Evolutionary conservation across 2,888 invertebrate genomes (phyloP).

Genomic region (Lacanobia oleracea): DNA sequence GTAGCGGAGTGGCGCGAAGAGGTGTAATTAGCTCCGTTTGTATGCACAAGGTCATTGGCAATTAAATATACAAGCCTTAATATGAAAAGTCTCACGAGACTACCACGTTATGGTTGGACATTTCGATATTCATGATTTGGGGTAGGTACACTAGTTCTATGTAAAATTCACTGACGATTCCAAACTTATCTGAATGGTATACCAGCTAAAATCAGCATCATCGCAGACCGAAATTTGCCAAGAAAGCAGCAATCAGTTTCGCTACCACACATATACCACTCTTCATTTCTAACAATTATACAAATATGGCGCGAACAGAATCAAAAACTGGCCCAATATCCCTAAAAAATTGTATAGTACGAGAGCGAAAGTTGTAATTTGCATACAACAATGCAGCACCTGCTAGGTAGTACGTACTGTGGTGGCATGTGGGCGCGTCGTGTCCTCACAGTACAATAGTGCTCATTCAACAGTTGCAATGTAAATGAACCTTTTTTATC

Average conservation of each 20-base stretch:
- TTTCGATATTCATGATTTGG: no score
- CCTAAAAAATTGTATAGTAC: constrained; percentile 81
- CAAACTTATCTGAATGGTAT: background rate
- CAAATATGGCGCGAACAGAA: constrained; percentile 42
- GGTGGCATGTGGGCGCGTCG: constrained; percentile 84
- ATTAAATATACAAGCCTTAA: no score
- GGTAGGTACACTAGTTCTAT: no score
- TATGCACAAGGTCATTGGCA: no score
- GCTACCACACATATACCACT: constrained; percentile 36
- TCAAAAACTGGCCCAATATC: constrained; percentile 61
- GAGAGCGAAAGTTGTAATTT: constrained; percentile 89
- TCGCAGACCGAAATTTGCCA: background rate
- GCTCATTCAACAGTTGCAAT: constrained; percentile 87
- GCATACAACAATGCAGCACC: constrained; percentile 90
- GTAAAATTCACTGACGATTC: background rate
- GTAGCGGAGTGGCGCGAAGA: no score
- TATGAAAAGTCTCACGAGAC: no score
- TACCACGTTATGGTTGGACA: no score
- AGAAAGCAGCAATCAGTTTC: constrained; percentile 10
- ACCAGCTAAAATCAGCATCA: background rate
- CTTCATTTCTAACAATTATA: constrained; percentile 56
- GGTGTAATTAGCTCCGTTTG: no score
- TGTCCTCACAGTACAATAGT: constrained; percentile 83
- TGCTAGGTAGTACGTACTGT: constrained; percentile 76
- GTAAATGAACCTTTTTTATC: constrained; percentile 90